Evolutionary conservation across 2,888 invertebrate genomes (phyloP).

Genomic region (Pemphredon lugubris): DNA sequence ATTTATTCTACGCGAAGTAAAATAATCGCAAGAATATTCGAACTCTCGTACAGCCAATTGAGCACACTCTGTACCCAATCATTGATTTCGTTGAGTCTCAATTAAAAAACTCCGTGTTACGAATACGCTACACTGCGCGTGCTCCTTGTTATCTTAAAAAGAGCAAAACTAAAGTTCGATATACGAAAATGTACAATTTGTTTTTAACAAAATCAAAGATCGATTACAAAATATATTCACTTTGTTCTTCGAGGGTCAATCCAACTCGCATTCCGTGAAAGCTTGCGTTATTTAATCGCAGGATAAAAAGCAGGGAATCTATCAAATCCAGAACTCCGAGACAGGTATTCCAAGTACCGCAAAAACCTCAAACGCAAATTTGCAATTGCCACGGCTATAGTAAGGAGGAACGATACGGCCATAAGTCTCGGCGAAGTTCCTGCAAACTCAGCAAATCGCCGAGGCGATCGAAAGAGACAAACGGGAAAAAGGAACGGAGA

Average conservation of each 20-base stretch:
- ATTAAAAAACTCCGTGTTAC: too few species aligned
- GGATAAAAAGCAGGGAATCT: conserved; percentile 5
- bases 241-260: too few species aligned
- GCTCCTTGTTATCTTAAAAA: too few species aligned
- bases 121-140: too few species aligned
- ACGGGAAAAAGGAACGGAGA: conserved; percentile 1
- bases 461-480: background rate
- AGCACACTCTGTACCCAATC: too few species aligned
- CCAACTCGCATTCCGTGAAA: too few species aligned
- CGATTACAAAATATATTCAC: too few species aligned
- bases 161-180: too few species aligned
- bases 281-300: conserved; percentile 9
- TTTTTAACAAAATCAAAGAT: too few species aligned
- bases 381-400: conserved; percentile 31
- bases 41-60: too few species aligned
- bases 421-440: background rate
- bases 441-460: conserved; percentile 5
- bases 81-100: background rate
- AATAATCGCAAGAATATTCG: too few species aligned
- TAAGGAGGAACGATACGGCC: background rate
- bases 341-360: background rate
- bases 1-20: background rate
- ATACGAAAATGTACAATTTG: too few species aligned
- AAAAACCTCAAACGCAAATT: background rate
- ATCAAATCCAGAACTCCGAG: background rate